Conservation (phyloP, 2,888 invertebrate species). For the Oscheius sp. region DNA sequence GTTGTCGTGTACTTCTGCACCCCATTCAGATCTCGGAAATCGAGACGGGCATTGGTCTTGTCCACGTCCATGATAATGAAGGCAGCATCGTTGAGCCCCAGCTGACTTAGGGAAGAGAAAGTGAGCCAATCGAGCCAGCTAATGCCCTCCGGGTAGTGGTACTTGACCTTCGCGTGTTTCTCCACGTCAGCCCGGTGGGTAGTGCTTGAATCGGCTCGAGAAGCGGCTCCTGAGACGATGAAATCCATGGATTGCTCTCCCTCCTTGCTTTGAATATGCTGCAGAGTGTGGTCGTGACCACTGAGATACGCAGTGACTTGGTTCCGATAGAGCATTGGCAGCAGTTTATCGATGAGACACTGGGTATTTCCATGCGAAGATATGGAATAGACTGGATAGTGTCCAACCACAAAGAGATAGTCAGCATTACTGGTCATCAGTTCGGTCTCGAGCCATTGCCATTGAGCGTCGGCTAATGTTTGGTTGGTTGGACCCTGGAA, state of each 20-base stretch:
- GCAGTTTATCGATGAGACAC: conserved; percentile 74
- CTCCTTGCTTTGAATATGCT: too few relatives aligned
- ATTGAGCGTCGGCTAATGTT: conserved; percentile 72
- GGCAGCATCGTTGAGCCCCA: too few relatives aligned
- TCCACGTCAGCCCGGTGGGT: conserved; percentile 64
- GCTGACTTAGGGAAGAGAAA: too few relatives aligned
- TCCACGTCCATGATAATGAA: too few relatives aligned
- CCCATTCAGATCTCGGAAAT: too few relatives aligned
- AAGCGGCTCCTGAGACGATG: conserved; percentile 75
- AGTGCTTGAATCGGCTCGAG: conserved; percentile 73
- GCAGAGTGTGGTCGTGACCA: conserved; percentile 76
- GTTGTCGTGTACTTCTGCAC: too few relatives aligned
- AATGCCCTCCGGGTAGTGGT: conserved; percentile 28
- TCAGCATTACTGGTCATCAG: conserved; percentile 73
- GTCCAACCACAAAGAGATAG: conserved; percentile 76
- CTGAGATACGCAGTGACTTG: conserved; percentile 75
- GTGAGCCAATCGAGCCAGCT: too few relatives aligned
- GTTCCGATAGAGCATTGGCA: conserved; percentile 75
- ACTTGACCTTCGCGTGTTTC: conserved; percentile 31
- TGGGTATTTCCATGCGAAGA: conserved; percentile 76
- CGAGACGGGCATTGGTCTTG: too few relatives aligned
- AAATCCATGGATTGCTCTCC: conserved; percentile 72
- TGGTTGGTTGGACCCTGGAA: conserved; percentile 8
- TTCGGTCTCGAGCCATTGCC: conserved; percentile 49
- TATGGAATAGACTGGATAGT: conserved; percentile 76